Evolutionary conservation across 2,888 invertebrate species (phyloP), one percentile per base, ranked within the genome.

Genomic region (Pristionchus fissidentatus): DNA sequence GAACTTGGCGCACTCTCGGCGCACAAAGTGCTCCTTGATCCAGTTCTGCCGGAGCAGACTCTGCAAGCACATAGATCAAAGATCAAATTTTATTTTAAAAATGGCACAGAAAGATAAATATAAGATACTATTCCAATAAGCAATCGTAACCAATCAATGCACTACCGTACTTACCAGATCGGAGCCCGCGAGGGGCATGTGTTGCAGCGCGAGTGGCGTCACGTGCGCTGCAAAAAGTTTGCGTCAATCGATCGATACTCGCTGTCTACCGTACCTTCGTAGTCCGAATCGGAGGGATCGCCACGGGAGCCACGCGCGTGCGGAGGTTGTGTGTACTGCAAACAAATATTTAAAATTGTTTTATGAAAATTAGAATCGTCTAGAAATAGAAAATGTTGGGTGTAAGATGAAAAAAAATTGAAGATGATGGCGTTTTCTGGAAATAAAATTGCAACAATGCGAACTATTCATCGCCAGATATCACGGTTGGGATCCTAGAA

Each of bases 1-100:
- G 81, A 91, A 91, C 38, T 87, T 83, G 35, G 86, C 85, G 93
- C 98, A 98, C 94, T 97, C 97, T 89, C 97, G 94, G 93, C 97
- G 97, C 93, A 96, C 95, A 93, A 98, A 97, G 89, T 96, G 96
- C 91, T 96, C 95, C 93, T 97, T 97, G 92, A 98, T 96, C 97
- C 97, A 91, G 29, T 89, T 84, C 38, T 84, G 82, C 41, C 86
- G 85, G 52, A 90, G 87, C 10, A 88, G 82, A 15, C 88, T 86
- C 88, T 89, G 85, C 84, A 88, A 86, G n/a, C n/a, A n/a, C 8
- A 49, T 10, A 49, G 52, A 49, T 49, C 52, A 49, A 49, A 49
- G 52, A 49, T 49, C 52, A 49, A 49, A 49, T n/a, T n/a, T n/a
- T n/a, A n/a, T n/a, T n/a, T n/a, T n/a, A 57, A 57, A 35, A 32